Conservation (phyloP, 2,888 invertebrate species). For the Oscheius onirici region DNA sequence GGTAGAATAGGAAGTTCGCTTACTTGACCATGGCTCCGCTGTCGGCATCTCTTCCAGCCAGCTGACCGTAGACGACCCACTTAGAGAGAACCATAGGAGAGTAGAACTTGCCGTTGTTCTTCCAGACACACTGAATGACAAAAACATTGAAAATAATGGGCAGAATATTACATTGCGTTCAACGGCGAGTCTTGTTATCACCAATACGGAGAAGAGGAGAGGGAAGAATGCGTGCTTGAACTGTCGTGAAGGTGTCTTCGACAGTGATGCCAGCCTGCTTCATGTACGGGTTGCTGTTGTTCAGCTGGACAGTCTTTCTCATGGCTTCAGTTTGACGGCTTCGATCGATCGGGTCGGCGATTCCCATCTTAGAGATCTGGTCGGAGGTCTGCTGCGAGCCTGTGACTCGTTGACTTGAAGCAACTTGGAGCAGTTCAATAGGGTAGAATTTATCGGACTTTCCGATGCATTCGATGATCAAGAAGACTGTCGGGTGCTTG, state of each 20-base stretch:
- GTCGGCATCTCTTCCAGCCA: background rate
- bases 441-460: conserved; percentile 41
- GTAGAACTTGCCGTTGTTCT: background rate
- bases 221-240: background rate
- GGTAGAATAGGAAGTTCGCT: too few relatives aligned
- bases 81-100: background rate
- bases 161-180: background rate
- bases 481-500: conserved; percentile 36
- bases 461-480: conserved; percentile 35
- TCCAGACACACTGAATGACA: background rate
- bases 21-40: background rate
- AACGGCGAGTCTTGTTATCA: background rate
- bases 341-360: conserved; percentile 8
- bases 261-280: conserved; percentile 7
- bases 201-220: background rate
- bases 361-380: conserved; percentile 38
- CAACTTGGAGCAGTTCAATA: conserved; percentile 42
- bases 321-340: conserved; percentile 10
- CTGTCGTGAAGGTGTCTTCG: background rate
- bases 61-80: background rate
- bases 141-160: background rate
- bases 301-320: conserved; percentile 1
- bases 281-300: background rate
- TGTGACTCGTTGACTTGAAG: conserved; percentile 51
- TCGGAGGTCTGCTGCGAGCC: conserved; percentile 42